Evolutionary conservation across 1,140 invertebrate species (phyloP).

Genomic region (Lanistes nyassanus): DNA sequence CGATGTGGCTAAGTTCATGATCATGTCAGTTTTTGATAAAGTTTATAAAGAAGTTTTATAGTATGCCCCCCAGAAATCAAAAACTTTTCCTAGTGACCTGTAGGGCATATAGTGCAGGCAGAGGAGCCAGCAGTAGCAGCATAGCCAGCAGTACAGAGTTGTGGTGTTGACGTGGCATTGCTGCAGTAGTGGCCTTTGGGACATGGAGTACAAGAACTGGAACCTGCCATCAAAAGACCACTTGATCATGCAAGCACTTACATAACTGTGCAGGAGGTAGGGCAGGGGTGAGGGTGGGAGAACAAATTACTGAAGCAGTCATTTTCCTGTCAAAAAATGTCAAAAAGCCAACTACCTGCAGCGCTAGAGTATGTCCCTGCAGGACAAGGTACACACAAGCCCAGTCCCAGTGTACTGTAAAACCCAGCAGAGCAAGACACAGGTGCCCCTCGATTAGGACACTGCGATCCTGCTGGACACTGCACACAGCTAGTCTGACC

Average conservation of each 20-base stretch:
- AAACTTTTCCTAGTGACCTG: conserved; percentile 34
- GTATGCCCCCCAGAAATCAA: not conserved
- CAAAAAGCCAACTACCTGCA: conserved; percentile 24
- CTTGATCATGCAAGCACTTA: not conserved
- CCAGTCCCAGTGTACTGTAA: conserved; percentile 38
- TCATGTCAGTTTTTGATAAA: too few relatives aligned
- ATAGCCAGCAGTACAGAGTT: conserved; percentile 42
- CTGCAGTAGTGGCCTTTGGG: conserved; percentile 39
- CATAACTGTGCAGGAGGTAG: not conserved
- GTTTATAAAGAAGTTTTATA: too few relatives aligned
- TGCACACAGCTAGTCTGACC: conserved; percentile 46
- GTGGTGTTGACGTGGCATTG: conserved; percentile 37
- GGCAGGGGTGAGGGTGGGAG: not conserved
- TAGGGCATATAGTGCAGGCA: conserved; percentile 45
- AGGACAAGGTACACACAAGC: conserved; percentile 36
- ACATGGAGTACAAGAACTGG: conserved; percentile 37
- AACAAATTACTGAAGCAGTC: not conserved
- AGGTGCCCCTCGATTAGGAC: conserved; percentile 40
- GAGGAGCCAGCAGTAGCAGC: conserved; percentile 40
- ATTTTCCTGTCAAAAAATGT: not conserved
- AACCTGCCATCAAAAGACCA: conserved; percentile 28
- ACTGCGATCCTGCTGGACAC: conserved; percentile 53
- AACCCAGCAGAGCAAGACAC: conserved; percentile 40
- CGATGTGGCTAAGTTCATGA: too few relatives aligned
- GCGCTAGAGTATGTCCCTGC: conserved; percentile 34